A percentile compares a stretch with the other conserved stretches of the same genome.
These are phyloP conservation scores for Coryphaenoides rupestris DNA, from an alignment of 2,113 vertebrate species.

Conservation along the genomic window DNA sequence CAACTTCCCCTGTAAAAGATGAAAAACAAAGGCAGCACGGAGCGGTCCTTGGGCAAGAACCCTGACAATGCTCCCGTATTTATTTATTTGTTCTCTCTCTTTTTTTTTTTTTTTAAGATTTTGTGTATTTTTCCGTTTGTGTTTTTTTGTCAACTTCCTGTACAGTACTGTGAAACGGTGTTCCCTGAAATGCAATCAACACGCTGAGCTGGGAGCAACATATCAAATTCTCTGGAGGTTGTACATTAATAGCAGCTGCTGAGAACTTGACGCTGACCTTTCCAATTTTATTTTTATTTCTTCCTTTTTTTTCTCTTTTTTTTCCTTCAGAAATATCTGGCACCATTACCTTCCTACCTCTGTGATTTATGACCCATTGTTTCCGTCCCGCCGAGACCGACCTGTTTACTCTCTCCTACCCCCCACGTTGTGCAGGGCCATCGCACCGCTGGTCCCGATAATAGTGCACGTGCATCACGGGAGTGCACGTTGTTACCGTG, in stretches of 20 bases:
- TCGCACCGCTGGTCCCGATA: too few species aligned
- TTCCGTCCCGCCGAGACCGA: conserved; percentile 14
- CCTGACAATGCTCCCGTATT: background rate
- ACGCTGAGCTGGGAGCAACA: conserved; percentile 8
- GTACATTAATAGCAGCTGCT: conserved; percentile 26
- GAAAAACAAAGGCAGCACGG: too few species aligned
- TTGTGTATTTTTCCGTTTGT: background rate
- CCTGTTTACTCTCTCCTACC: conserved; percentile 10
- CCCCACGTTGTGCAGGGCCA: too few species aligned
- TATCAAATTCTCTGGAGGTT: background rate
- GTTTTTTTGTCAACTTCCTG: background rate
- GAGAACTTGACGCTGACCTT: conserved; percentile 39
- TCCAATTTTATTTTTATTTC: conserved; percentile 8
- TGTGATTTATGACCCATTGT: conserved; percentile 28
- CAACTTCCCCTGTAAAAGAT: background rate
- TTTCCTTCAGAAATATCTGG: conserved; percentile 14
- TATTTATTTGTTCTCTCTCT: too few species aligned
- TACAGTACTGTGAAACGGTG: background rate
- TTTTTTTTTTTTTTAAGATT: too few species aligned
- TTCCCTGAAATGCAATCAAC: conserved; percentile 17
- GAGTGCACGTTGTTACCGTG: too few species aligned
- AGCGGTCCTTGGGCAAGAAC: background rate
- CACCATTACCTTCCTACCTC: conserved; percentile 17
- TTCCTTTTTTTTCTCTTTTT: background rate
- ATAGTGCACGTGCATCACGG: too few species aligned